phyloP scores from a whole-genome alignment of 2,888 invertebrate species.

The Philaethria dido region DNA sequence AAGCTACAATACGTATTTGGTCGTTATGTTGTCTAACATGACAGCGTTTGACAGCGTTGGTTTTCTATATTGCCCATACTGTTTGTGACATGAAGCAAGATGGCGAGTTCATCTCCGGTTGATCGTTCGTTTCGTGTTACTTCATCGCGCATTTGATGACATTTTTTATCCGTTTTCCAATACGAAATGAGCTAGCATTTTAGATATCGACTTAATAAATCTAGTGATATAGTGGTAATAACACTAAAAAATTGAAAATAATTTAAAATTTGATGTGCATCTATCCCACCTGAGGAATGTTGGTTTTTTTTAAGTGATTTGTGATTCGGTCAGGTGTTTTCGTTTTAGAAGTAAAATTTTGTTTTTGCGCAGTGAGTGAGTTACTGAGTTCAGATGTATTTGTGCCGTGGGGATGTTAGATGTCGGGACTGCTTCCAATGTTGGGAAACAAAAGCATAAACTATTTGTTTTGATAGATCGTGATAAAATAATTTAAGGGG shows the following conservation, averaged over 20 bases:
- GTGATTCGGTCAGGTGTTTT: conserved; percentile 85
- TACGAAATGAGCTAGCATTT: conserved; percentile 63
- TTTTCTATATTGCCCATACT: conserved; percentile 64
- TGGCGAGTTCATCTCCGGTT: conserved; percentile 83
- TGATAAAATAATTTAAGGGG: conserved; percentile 77
- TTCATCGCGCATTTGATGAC: conserved; percentile 67
- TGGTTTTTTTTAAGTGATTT: conserved; percentile 85
- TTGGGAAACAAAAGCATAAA: conserved; percentile 82
- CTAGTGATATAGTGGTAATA: conserved; percentile 61
- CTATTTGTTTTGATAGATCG: conserved; percentile 82
- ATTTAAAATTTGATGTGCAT: conserved; percentile 65
- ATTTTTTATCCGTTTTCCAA: conserved; percentile 70
- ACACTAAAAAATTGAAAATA: conserved; percentile 54
- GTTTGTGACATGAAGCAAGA: conserved; percentile 80
- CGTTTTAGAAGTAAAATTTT: conserved; percentile 80
- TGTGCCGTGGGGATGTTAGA: conserved; percentile 80
- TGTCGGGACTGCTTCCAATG: conserved; percentile 82
- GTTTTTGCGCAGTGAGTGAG: conserved; percentile 83
- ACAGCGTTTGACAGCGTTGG: conserved; percentile 52
- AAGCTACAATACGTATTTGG: conserved; percentile 47
- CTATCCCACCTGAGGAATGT: conserved; percentile 87
- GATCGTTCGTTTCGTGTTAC: conserved; percentile 76
- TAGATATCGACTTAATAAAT: conserved; percentile 56
- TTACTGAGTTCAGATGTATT: conserved; percentile 80
- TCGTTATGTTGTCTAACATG: conserved; percentile 61